A percentile compares a stretch with the other conserved stretches of the same genome.
Evolutionary conservation across 2,113 vertebrate genomes (phyloP).

Genomic region (Nettapus auritus): DNA sequence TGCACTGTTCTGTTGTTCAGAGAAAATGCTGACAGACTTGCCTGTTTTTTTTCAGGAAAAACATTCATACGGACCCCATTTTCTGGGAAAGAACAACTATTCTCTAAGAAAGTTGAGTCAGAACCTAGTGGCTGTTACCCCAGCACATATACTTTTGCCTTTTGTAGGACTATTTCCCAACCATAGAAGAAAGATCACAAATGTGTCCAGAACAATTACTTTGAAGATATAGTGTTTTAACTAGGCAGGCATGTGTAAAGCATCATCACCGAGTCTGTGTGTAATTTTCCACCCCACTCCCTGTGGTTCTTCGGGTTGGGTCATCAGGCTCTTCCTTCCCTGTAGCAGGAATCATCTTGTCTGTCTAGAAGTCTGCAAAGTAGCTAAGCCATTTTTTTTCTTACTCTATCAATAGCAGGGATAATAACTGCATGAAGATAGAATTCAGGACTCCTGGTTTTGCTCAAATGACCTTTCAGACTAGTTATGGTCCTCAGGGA

Average conservation of each 20-base stretch:
- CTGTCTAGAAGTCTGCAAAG: not conserved
- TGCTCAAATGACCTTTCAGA: not conserved
- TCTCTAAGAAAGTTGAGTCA: not conserved
- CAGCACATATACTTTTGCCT: not conserved
- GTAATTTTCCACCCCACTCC: not conserved
- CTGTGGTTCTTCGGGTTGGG: not conserved
- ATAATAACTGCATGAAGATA: not conserved
- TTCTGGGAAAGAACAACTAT: not conserved
- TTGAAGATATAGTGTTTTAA: not conserved
- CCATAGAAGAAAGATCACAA: not conserved
- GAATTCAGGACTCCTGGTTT: not conserved
- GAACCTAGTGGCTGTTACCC: not conserved
- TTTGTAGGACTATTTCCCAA: not conserved
- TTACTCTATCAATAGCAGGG: not conserved
- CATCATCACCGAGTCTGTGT: not conserved
- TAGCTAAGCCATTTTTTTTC: not conserved
- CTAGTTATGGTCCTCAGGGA: not conserved
- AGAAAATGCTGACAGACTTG: not conserved
- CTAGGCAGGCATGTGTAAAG: not conserved
- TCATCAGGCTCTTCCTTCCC: not conserved
- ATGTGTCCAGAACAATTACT: not conserved
- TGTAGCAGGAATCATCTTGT: not conserved
- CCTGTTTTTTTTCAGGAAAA: not conserved
- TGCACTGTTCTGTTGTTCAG: not conserved
- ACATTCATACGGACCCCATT: not conserved